phyloP scores from a whole-genome alignment of 2,888 invertebrate genomes.

The Bugula neritina region DNA sequence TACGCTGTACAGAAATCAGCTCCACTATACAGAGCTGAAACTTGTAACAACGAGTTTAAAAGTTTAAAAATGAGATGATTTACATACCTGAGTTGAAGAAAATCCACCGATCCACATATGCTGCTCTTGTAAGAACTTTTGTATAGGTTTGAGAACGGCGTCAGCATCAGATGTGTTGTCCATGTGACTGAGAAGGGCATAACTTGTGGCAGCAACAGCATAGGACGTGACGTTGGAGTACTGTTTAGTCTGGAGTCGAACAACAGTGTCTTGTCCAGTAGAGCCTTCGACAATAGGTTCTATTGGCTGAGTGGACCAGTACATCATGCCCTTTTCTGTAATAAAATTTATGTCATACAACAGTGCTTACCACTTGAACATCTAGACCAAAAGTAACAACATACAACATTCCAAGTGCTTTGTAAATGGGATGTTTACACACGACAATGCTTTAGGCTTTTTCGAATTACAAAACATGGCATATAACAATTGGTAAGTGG shows the following conservation, averaged over 20 bases:
- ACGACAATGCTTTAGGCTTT: no score
- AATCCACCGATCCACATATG: constrained; percentile 27
- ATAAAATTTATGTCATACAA: neutral
- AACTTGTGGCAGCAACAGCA: constrained; percentile 87
- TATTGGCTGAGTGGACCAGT: neutral
- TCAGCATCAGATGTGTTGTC: constrained; percentile 32
- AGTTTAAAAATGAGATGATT: no score
- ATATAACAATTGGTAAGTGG: no score
- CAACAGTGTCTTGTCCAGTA: constrained; percentile 17
- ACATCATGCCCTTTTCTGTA: neutral
- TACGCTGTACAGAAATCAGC: no score
- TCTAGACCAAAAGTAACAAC: no score
- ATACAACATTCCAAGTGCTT: no score
- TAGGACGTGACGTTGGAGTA: constrained; percentile 58
- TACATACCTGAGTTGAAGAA: constrained; percentile 22
- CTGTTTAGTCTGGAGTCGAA: neutral
- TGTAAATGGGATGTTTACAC: no score
- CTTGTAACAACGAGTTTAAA: no score
- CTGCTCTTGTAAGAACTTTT: constrained; percentile 26
- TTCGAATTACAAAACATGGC: no score
- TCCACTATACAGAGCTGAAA: no score
- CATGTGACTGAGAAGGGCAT: constrained; percentile 75
- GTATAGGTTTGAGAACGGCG: neutral
- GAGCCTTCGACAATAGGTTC: constrained; percentile 1
- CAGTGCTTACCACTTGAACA: no score